phyloP scores from a whole-genome alignment of 1,140 invertebrate species.

The Wiebesia pumilae region DNA sequence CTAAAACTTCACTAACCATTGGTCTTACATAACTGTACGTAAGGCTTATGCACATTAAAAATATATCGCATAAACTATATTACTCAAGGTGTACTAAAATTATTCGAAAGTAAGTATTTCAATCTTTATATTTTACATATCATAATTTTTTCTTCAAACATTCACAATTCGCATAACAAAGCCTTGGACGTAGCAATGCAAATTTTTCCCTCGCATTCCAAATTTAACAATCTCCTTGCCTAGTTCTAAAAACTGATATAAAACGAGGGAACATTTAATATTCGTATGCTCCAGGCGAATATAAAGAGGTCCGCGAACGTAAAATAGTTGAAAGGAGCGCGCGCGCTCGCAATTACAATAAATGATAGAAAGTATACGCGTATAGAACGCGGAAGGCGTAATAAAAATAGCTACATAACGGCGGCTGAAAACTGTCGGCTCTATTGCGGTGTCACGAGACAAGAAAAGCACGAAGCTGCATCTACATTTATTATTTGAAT shows the following conservation, averaged over 20 bases:
- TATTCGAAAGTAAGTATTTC: not conserved
- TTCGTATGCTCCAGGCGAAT: slow-evolving; percentile 1
- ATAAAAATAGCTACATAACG: not conserved
- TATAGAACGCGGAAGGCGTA: slow-evolving; percentile 20
- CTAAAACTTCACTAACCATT: not conserved
- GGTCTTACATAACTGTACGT: not conserved
- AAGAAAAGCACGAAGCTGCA: slow-evolving; percentile 33
- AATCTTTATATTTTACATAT: not conserved
- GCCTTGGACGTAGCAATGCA: not conserved
- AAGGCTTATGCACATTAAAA: not conserved
- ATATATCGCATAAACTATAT: not conserved
- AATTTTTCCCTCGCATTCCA: slow-evolving; percentile 3
- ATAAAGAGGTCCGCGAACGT: slow-evolving; percentile 20
- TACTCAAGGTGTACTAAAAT: not conserved
- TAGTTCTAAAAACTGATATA: slow-evolving; percentile 47
- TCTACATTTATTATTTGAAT: slow-evolving; percentile 7
- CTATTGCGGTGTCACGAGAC: slow-evolving; percentile 14
- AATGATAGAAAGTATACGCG: slow-evolving; percentile 46
- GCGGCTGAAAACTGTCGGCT: not conserved
- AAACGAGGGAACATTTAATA: slow-evolving; percentile 16
- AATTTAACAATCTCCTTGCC: slow-evolving; percentile 4
- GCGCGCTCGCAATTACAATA: slow-evolving; percentile 45
- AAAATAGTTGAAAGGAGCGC: slow-evolving; percentile 19
- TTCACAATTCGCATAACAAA: not conserved
- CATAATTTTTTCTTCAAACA: slow-evolving; percentile 1